Evolutionary conservation across 2,797 vertebrate genomes (phyloP).

Genomic region (Kryptolebias ocellatus): DNA sequence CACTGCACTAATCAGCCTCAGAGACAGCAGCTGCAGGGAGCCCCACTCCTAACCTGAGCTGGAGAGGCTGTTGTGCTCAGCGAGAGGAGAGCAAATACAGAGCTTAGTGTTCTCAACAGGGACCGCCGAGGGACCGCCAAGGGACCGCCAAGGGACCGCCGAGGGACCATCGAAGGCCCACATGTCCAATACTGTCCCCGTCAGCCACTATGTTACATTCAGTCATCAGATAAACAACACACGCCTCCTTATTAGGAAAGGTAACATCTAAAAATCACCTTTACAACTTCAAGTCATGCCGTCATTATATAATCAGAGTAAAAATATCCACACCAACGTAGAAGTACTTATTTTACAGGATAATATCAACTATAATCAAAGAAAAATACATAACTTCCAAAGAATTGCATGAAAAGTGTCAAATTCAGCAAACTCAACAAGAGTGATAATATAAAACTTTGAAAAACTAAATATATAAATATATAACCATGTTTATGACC

Average conservation of each 20-base stretch:
- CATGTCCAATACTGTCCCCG: conserved; percentile 49
- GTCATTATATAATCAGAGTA: neutral
- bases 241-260: conserved; percentile 22
- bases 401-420: too few relatives aligned
- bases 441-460: too few relatives aligned
- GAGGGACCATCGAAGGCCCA: conserved; percentile 67
- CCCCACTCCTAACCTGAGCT: conserved; percentile 72
- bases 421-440: too few relatives aligned
- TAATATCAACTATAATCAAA: too few relatives aligned
- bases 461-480: too few relatives aligned
- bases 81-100: conserved; percentile 73
- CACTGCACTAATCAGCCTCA: conserved; percentile 79
- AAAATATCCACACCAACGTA: neutral
- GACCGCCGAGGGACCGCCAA: conserved; percentile 59
- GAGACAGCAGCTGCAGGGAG: conserved; percentile 81
- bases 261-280: neutral
- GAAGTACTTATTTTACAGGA: too few relatives aligned
- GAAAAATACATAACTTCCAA: too few relatives aligned
- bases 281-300: neutral
- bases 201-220: conserved; percentile 49
- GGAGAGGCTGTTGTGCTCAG: conserved; percentile 77
- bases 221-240: conserved; percentile 36
- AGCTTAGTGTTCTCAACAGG: conserved; percentile 79
- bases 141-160: conserved; percentile 33
- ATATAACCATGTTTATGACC: too few relatives aligned